These are phyloP conservation scores for Crenichthys baileyi DNA, from an alignment of 2,797 vertebrate genomes.

Conservation along the genomic window DNA sequence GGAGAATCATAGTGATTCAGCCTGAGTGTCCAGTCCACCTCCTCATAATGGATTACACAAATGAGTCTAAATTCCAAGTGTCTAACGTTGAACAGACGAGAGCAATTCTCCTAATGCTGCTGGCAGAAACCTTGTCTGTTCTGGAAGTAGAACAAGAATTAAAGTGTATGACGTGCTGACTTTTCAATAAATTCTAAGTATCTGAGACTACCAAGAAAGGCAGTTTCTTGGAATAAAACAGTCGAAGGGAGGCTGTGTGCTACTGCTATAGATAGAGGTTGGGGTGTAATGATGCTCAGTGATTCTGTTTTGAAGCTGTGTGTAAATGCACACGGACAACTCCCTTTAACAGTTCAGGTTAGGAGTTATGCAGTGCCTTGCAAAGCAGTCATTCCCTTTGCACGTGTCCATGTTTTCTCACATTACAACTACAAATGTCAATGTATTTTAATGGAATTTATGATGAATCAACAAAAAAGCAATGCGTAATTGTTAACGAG, in stretches of 20 bases:
- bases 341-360: neutral
- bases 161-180: constrained; percentile 43
- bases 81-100: constrained; percentile 42
- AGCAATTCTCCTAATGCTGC: constrained; percentile 36
- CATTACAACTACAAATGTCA: neutral
- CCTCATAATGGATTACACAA: constrained; percentile 69
- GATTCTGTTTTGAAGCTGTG: constrained; percentile 10
- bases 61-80: constrained; percentile 65
- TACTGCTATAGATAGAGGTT: constrained; percentile 8
- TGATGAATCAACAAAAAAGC: neutral
- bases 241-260: constrained; percentile 11
- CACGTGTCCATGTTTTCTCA: neutral
- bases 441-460: neutral
- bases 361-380: neutral
- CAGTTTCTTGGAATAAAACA: constrained; percentile 23
- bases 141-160: constrained; percentile 27
- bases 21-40: constrained; percentile 54
- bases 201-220: constrained; percentile 36
- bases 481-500: neutral
- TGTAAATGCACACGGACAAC: neutral
- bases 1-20: constrained; percentile 64
- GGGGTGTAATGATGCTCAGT: constrained; percentile 30
- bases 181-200: constrained; percentile 37
- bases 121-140: constrained; percentile 29
- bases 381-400: neutral